These are phyloP conservation scores for Whitmania pigra DNA, from an alignment of 1,140 invertebrate species.

Conservation along the genomic window DNA sequence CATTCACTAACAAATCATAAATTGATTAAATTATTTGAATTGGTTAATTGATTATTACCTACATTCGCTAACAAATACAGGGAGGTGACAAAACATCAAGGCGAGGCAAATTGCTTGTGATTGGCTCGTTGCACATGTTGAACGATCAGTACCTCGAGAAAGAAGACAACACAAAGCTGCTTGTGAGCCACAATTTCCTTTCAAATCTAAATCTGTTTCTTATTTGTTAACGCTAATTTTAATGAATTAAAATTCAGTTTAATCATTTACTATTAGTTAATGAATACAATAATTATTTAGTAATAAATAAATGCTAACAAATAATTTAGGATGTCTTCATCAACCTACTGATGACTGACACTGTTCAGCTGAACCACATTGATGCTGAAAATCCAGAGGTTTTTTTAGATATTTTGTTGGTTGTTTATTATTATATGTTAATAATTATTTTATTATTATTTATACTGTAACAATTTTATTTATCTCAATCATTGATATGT, in stretches of 20 bases:
- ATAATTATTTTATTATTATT: background rate
- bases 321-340: slow-evolving; percentile 64
- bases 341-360: slow-evolving; percentile 61
- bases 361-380: slow-evolving; percentile 57
- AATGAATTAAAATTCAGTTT: too few species aligned
- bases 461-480: too few species aligned
- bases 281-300: too few species aligned
- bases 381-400: slow-evolving; percentile 90
- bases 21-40: background rate
- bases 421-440: too few species aligned
- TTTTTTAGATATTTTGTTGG: slow-evolving; percentile 23
- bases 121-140: slow-evolving; percentile 52
- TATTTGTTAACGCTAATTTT: too few species aligned
- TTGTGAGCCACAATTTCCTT: slow-evolving; percentile 36
- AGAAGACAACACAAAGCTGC: slow-evolving; percentile 79
- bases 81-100: background rate
- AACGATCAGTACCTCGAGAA: slow-evolving; percentile 72
- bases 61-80: background rate
- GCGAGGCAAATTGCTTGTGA: slow-evolving; percentile 46
- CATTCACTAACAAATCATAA: too few species aligned
- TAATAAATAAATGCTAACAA: too few species aligned
- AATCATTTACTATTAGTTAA: too few species aligned
- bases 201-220: too few species aligned
- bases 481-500: too few species aligned
- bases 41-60: background rate